Conservation (phyloP, 2,888 invertebrate species). For the Tuberolachnus salignus region DNA sequence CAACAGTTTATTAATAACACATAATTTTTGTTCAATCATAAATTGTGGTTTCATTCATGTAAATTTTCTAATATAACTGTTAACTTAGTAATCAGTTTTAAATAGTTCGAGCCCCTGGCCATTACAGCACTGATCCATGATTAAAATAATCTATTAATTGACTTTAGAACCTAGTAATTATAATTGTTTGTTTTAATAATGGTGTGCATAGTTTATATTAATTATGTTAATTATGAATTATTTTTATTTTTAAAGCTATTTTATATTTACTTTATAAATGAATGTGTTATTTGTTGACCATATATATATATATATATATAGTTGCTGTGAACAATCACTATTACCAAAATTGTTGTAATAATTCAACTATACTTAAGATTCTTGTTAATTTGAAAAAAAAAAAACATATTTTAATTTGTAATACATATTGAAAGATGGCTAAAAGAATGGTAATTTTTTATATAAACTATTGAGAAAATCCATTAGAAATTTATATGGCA, state of each 20-base stretch:
- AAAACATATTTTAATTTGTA: conserved; percentile 14
- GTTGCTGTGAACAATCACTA: conserved; percentile 23
- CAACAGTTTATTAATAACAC: too few relatives aligned
- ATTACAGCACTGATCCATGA: not conserved
- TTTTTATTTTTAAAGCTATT: conserved; percentile 34
- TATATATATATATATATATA: conserved; percentile 28
- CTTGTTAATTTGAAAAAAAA: conserved; percentile 8
- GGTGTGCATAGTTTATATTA: conserved; percentile 14
- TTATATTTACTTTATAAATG: conserved; percentile 5
- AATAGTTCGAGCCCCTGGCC: too few relatives aligned
- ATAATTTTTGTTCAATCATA: too few relatives aligned
- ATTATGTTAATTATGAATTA: conserved; percentile 17
- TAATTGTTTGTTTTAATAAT: conserved; percentile 7
- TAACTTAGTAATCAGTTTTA: too few relatives aligned
- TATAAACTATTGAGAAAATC: conserved; percentile 7
- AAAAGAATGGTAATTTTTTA: not conserved
- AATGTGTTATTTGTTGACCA: conserved; percentile 39
- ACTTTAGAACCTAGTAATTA: not conserved
- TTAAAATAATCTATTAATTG: not conserved
- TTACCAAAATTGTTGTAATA: conserved; percentile 4
- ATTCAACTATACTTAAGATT: not conserved
- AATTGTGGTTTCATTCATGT: too few relatives aligned
- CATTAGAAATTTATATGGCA: conserved; percentile 15
- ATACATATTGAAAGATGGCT: conserved; percentile 42
- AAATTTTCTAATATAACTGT: too few relatives aligned